A percentile compares a stretch with the other conserved stretches of the same genome.
Conservation (phyloP, 2,113 vertebrate species). For the Dicerorhinus sumatrensis region DNA sequence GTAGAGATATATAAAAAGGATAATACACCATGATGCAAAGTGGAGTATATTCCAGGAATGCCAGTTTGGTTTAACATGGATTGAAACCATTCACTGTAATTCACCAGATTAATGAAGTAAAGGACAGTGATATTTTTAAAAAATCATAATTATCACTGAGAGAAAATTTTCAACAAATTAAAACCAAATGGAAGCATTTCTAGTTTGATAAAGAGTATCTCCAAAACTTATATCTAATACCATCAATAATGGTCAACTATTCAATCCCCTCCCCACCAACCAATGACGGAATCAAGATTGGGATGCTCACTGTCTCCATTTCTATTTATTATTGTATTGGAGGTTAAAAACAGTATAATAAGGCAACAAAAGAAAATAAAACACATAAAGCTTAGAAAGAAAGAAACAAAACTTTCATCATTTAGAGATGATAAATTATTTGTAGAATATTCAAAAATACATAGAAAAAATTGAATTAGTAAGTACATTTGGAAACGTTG, state of each 20-base stretch:
- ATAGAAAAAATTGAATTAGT: not conserved
- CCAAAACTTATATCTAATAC: not conserved
- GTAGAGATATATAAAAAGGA: not conserved
- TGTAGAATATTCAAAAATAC: not conserved
- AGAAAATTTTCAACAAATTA: not conserved
- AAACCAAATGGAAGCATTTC: not conserved
- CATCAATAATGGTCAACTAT: not conserved
- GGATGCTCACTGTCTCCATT: not conserved
- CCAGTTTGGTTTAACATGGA: not conserved
- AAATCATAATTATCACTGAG: not conserved
- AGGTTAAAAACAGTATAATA: not conserved
- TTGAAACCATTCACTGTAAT: not conserved
- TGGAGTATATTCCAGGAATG: not conserved
- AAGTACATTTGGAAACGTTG: not conserved
- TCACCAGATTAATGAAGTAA: not conserved
- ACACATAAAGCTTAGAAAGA: not conserved
- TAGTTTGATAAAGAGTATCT: not conserved
- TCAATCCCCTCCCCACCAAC: not conserved
- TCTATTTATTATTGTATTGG: not conserved
- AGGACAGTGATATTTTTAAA: not conserved
- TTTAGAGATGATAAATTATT: not conserved
- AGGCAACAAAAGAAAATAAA: not conserved
- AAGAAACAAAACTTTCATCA: not conserved
- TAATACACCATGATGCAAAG: not conserved
- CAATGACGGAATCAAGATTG: not conserved